Base-by-base conservation (phyloP, 23 tunicate genomes). In the Styela plicata region DNA sequence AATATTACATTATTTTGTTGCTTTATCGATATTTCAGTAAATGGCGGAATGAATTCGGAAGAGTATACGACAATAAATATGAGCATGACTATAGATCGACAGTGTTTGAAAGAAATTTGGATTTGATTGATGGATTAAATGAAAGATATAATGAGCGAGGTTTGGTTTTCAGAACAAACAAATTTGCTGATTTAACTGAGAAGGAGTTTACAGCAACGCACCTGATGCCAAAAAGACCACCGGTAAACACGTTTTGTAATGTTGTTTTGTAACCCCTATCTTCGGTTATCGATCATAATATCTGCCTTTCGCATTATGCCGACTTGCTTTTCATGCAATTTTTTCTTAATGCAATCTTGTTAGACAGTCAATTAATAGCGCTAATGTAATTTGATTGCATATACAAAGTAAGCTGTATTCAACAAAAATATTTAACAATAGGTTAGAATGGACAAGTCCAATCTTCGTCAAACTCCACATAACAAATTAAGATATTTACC, bases 171-270 rank as follows among this genome's bases (percentile, higher is more conserved):
- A 76, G 22, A 2, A 57, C 57, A 29, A 87, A 87, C 79, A 44
- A 44, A 36, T 87, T 82, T 74, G 91, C 86, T 37, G 91, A 87
- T 44, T 16, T 87, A 44, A 82, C 83, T 1, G 70, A 70, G 3
- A 36, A 74, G n/a, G 91, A 87, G 23, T 87, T 87, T 33, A 31
- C 75, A 44, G 74, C 21, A 20, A 74, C 74, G 5, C 32, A 69
- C 1, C 66, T 87, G 73, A 66, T 87, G 80, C 86, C 86, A 2
- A 82, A 71, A 23, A 79, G 85, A 70, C 27, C 70, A 53, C 90
- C 90, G 85, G 90, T 86, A 79, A 37, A 78, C 16, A 66, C 19
- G 19, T 61, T 61, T 19, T 61, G 64, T 61, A 61, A 61, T 21
- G 21, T 19, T 61, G 64, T 19, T 19, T 61, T 61, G n/a, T n/a